Evolutionary conservation across 2,797 vertebrate species (phyloP), one percentile per base, ranked within the genome.

Genomic region (Salarias fasciatus): DNA sequence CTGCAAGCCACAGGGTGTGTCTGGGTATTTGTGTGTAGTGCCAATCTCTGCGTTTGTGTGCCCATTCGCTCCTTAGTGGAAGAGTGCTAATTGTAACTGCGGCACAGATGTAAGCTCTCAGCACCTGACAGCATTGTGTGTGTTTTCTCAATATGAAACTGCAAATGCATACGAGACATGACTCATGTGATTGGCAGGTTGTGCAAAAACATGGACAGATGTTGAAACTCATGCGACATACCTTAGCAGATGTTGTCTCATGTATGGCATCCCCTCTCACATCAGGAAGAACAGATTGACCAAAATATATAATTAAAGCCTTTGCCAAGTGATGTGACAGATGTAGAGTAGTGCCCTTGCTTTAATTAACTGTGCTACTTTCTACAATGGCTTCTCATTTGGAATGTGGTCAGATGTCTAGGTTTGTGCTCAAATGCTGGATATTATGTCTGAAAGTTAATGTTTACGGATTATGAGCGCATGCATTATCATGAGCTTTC

Each of bases 201-300:
- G 57, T 49, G 71, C 56, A 79, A 90, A 92, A 92, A 90, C 86
- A 85, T 12, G 55, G 86, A 82, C 92, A 93, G 92, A 91, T 93
- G 92, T 79, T 86, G 76, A 75, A 87, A 79, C 86, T 87, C 75
- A 68, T 83, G 76, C 84, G 87, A 91, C 90, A 90, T 86, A 87
- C 86, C 82, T 90, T 76, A 70, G 82, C 93, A 93, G 92, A 91
- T 93, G 91, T 88, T 84, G 84, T 84, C 79, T 86, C 71, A 72
- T 88, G 87, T 91, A 88, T 83, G 77, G 83, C 83, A 88, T 86
- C 85, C 85, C 79, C 86, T 77, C 86, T 85, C 86, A 88, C 90
- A 91, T 92, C 90, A 85, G 91, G 88, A 82, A 66, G 90, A 92
- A 91, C 92, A 93, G 92, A 93, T 93, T 92, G 90, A 90, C 91